Conservation (phyloP, 1,140 invertebrate genomes). For the Tribolium madens region DNA sequence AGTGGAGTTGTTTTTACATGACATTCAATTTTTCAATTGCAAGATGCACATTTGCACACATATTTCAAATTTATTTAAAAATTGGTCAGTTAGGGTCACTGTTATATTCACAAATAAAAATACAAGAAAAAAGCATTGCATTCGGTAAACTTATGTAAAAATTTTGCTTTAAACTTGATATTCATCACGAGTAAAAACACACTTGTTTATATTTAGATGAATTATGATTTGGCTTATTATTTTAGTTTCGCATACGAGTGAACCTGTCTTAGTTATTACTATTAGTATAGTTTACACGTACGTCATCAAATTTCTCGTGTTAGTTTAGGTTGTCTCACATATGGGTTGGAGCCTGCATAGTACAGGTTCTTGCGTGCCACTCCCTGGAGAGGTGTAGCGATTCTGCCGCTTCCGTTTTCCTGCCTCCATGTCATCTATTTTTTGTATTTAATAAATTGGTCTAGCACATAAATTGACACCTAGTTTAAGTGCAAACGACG, state of each 20-base stretch:
- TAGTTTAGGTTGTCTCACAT: slow-evolving; percentile 8
- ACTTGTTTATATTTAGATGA: not conserved
- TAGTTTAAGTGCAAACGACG: not conserved
- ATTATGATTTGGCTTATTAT: not conserved
- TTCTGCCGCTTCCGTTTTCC: not conserved
- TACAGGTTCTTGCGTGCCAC: not conserved
- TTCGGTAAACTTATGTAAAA: too few relatives aligned
- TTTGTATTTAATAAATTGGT: slow-evolving; percentile 21
- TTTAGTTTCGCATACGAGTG: not conserved
- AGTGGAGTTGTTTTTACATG: too few relatives aligned
- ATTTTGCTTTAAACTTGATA: too few relatives aligned
- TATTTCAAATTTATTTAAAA: too few relatives aligned
- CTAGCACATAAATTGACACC: not conserved
- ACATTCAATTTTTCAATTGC: too few relatives aligned
- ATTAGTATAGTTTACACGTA: slow-evolving; percentile 33
- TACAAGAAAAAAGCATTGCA: too few relatives aligned
- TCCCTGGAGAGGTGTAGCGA: not conserved
- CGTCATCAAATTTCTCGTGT: slow-evolving; percentile 25
- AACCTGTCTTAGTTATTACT: slow-evolving; percentile 18
- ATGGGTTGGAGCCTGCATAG: slow-evolving; percentile 10
- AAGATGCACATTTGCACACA: too few relatives aligned
- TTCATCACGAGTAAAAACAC: too few relatives aligned
- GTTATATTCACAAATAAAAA: too few relatives aligned
- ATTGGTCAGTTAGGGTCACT: too few relatives aligned
- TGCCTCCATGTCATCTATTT: not conserved